Evolutionary conservation across 2,888 invertebrate genomes (phyloP), one percentile per base, ranked within the genome.

Genomic region (Hemithea aestivaria): DNA sequence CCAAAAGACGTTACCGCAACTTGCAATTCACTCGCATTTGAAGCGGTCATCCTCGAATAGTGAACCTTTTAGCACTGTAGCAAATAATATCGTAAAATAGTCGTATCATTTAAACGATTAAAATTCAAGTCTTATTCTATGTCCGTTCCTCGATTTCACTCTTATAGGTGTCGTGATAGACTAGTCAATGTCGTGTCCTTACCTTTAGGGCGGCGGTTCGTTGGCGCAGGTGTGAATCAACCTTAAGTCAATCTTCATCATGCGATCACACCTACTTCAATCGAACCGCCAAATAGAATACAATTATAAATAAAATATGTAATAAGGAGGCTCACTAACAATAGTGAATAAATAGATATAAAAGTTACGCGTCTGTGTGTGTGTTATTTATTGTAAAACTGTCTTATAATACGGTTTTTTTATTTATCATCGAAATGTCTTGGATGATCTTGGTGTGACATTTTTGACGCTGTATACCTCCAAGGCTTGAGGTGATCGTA

Each of bases 101-200:
- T 62, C 58, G 57, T 72, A 73, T 75, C 69, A 66, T 76, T 76
- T 78, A 73, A 65, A 62, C 68, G 65, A 56, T 66, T 63, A 65
- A 65, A 64, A 69, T 67, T 75, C 72, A 76, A 73, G 53, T 78
- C 81, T 82, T 73, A 66, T 61, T 79, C 82, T 83, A 78, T 83
- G 77, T 85, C 85, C 84, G 78, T 85, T 83, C 82, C 81, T 85
- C 81, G 61, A 82, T 84, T 87, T 87, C 84, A 61, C 73, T 81
- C 84, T 85, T 82, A 79, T 85, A 82, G 75, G 68, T 85, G 84
- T 85, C 82, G 85, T 85, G 76, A 75, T 85, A 87, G 87, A 65
- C 65, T 87, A 85, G 82, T 83, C 51, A 71, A 62, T 82, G 85
- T 85, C 76, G 84, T 87, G 83, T 83, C 80, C 81, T 68, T 73